Base-by-base conservation (phyloP, 1,140 invertebrate species). In the Drosophila tsacasi region DNA sequence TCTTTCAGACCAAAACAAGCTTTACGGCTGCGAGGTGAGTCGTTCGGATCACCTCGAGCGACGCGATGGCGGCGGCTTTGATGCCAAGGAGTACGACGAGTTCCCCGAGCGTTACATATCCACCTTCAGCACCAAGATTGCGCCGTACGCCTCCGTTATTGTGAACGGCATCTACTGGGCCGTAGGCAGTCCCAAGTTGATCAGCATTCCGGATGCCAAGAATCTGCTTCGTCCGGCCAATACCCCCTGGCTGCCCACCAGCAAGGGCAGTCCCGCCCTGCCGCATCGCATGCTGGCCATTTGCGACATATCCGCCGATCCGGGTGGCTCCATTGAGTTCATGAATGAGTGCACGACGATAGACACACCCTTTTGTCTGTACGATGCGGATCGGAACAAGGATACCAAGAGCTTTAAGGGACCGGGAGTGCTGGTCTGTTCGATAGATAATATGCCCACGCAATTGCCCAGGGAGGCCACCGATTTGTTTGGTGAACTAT, bases 321-420 rank as follows among this genome's bases (percentile, higher is more conserved):
- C 99, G 1, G 99, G 99, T 17, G 98, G 99, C 50, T 99, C 98
- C 23, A 99, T 99, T 65, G 99, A 99, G 94, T 99, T 99, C 90
- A 99, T 99, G 99, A 98, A 99, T 85, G 99, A 99, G 91, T 99
- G 99, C 87, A 99, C 99, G 0, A 99, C 99, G 0, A 99, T 99
- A 58, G 99, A 99, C 91, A 99, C 97, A 17, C 99, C 99, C 0
- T 99, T 99, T 93, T 99, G 98, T 93, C 94, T 99, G 1, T 99
- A 99, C 92, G 99, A 99, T 93, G 99, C 99, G 5, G 98, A 99
- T 92, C 95, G 98, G 49, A 99, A 99, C 91, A 99, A 98, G 92
- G 97, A 99, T 76, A 98, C 96, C 1, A 99, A 99, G 87, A 99
- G 97, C 93, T 99, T 99, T 93, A 98, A 97, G 93, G 98, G 98